Evolutionary conservation across 2,888 invertebrate genomes (phyloP).

Genomic region (Drosophila cyrtoloma): DNA sequence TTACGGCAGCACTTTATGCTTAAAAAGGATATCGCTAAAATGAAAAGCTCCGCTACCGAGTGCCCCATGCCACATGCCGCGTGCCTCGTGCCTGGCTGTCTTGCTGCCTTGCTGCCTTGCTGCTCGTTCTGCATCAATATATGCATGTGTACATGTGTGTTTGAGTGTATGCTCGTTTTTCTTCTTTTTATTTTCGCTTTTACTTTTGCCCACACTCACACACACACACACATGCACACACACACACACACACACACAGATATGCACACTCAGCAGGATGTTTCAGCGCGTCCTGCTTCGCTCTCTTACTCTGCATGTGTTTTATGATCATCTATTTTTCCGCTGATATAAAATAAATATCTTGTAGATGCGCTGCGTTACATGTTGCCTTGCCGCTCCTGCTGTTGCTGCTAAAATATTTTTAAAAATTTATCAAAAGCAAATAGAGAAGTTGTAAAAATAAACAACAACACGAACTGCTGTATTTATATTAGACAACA

Average conservation of each 20-base stretch:
- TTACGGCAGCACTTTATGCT: conserved; percentile 83
- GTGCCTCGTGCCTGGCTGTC: conserved; percentile 19
- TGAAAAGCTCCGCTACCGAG: conserved; percentile 76
- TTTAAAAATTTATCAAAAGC: conserved; percentile 81
- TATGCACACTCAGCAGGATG: conserved; percentile 67
- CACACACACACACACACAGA: conserved; percentile 18
- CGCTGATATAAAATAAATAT: conserved; percentile 82
- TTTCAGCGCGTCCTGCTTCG: conserved; percentile 46
- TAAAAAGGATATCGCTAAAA: conserved; percentile 83
- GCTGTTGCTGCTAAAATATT: conserved; percentile 66
- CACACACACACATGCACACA: conserved; percentile 32
- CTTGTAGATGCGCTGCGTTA: conserved; percentile 75
- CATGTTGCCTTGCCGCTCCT: conserved; percentile 33
- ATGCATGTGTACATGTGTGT: conserved; percentile 37
- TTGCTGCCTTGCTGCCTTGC: conserved; percentile 7
- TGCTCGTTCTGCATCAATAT: conserved; percentile 20
- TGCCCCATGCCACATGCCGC: conserved; percentile 33
- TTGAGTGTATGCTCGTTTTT: conserved; percentile 39
- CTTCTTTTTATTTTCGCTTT: conserved; percentile 67
- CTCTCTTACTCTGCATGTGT: conserved; percentile 69
- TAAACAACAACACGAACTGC: conserved; percentile 47
- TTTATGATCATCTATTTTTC: conserved; percentile 80
- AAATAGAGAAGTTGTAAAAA: conserved; percentile 73
- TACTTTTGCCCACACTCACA: conserved; percentile 59
- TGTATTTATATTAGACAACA: conserved; percentile 14